Percentiles rank a stretch among this genome's conserved stretches.
phyloP scores from a whole-genome alignment of 2,888 invertebrate species.

The Busseola fusca region DNA sequence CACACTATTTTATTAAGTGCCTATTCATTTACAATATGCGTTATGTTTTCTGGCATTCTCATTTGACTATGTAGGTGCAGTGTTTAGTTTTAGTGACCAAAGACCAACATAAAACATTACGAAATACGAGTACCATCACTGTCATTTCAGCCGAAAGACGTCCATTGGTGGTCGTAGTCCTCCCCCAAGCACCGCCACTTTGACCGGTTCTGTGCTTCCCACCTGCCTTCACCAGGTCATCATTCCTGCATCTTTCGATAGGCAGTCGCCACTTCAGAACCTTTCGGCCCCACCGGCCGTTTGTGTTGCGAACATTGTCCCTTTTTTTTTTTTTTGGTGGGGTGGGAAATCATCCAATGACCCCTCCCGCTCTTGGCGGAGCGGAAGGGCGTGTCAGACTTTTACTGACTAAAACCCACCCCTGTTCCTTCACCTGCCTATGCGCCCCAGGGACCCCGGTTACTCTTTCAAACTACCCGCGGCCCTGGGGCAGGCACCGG shows the following conservation, averaged over 20 bases:
- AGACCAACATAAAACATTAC: background rate
- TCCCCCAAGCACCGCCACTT: background rate
- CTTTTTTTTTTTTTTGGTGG: no score
- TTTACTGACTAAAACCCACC: no score
- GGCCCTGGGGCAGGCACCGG: no score
- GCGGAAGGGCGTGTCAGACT: no score
- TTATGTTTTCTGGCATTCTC: background rate
- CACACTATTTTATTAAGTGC: no score
- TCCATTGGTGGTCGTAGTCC: background rate
- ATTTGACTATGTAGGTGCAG: background rate
- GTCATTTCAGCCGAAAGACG: background rate
- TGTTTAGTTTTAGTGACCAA: background rate
- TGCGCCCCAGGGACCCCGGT: no score
- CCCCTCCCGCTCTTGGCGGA: no score
- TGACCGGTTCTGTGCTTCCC: background rate
- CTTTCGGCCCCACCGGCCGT: background rate
- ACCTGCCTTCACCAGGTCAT: background rate
- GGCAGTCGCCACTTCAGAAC: background rate
- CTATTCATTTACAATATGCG: background rate
- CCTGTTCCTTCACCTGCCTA: no score
- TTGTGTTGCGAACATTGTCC: background rate
- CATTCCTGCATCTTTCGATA: background rate
- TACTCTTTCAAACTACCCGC: no score
- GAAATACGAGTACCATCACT: background rate
- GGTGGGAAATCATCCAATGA: no score